A percentile compares a stretch with the other conserved stretches of the same genome.
Evolutionary conservation across 2,797 vertebrate species (phyloP).

Genomic region (Pogoniulus pusillus): DNA sequence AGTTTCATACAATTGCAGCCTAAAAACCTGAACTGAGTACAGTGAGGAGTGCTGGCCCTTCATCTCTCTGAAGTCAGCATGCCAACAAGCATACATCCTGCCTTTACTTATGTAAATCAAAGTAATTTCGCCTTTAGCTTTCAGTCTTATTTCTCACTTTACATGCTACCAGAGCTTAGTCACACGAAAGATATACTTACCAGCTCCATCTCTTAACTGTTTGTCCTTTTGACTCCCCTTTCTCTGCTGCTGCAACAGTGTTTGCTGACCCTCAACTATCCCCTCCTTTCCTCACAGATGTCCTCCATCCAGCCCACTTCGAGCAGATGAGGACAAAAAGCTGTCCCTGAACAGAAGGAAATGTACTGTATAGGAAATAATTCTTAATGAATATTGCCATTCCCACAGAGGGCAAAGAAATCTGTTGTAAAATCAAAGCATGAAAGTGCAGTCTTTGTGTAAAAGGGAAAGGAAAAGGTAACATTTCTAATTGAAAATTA

Average conservation of each 20-base stretch:
- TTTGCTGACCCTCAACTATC: background rate
- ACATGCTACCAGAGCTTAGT: background rate
- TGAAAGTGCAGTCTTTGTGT: background rate
- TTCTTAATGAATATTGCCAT: constrained; percentile 25
- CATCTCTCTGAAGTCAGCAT: background rate
- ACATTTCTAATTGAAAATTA: constrained; percentile 69
- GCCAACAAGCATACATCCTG: background rate
- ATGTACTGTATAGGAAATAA: constrained; percentile 25
- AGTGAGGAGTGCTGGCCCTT: background rate
- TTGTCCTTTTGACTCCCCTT: background rate
- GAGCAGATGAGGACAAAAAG: constrained; percentile 11
- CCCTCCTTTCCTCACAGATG: background rate
- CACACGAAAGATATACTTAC: background rate
- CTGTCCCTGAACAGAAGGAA: constrained; percentile 39
- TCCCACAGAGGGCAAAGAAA: background rate
- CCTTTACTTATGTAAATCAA: background rate
- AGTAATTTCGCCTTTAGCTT: background rate
- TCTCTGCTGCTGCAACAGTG: background rate
- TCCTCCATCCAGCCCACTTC: background rate
- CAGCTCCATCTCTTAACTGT: background rate
- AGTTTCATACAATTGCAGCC: background rate
- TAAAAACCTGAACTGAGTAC: background rate
- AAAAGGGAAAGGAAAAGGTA: constrained; percentile 25
- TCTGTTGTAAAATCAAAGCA: background rate
- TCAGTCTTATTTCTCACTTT: background rate